Evolutionary conservation across 1,140 invertebrate genomes (phyloP).

Genomic region (Cydia strobilella): DNA sequence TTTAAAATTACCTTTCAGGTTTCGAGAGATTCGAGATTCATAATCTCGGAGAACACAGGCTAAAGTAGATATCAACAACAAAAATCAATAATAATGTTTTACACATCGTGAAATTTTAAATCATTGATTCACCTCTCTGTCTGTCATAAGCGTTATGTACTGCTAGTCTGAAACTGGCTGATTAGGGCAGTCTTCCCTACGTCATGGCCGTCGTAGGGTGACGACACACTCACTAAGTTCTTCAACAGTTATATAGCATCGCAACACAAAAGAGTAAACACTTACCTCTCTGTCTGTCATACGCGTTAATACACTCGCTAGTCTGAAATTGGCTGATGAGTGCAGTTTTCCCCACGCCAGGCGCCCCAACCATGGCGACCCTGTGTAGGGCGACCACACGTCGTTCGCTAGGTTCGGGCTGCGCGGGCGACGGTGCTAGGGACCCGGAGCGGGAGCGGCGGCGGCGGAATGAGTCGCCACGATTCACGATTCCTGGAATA

Average conservation of each 20-base stretch:
- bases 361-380: constrained; percentile 91
- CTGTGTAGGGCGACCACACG: constrained; percentile 83
- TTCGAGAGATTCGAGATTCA: no score
- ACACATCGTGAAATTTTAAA: no score
- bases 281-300: constrained; percentile 89
- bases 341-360: constrained; percentile 94
- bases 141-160: constrained; percentile 95
- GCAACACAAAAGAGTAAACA: no score
- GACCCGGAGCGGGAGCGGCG: constrained; percentile 90
- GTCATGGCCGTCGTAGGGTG: constrained; percentile 87
- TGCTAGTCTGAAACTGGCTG: constrained; percentile 96
- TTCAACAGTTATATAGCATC: no score
- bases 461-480: constrained; percentile 92
- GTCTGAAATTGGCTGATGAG: constrained; percentile 96
- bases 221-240: constrained; percentile 74
- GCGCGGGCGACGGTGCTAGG: constrained; percentile 80
- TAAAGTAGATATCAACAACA: no score
- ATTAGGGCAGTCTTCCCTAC: constrained; percentile 95
- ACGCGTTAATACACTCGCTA: constrained; percentile 96
- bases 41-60: no score
- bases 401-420: constrained; percentile 62
- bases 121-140: constrained; percentile 84
- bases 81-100: no score
- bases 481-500: constrained; percentile 91
- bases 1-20: no score